Conservation (phyloP, 2,113 vertebrate species). For the Alligator mississippiensis region DNA sequence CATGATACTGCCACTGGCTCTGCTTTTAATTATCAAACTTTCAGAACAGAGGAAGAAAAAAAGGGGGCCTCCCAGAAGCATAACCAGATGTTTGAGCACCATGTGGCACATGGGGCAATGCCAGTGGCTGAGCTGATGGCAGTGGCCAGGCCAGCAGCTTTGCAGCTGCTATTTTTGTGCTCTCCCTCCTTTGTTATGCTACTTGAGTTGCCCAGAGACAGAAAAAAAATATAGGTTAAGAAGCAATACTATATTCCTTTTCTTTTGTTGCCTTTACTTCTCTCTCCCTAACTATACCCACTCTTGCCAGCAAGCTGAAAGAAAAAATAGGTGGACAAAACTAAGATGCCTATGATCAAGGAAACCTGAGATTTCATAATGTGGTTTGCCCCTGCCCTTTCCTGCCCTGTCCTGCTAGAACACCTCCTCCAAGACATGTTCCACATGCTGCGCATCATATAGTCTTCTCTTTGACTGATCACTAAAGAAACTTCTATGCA, state of each 20-base stretch:
- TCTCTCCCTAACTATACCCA: neutral
- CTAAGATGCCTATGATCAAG: neutral
- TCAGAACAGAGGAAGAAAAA: neutral
- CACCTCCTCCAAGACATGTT: neutral
- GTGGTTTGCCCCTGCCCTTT: neutral
- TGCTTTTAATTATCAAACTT: neutral
- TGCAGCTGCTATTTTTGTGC: too few species aligned
- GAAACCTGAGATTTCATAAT: neutral
- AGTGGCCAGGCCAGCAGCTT: too few species aligned
- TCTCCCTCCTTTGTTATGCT: too few species aligned
- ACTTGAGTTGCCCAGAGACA: too few species aligned
- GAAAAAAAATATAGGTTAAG: neutral
- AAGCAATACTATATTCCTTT: neutral
- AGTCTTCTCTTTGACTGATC: fast-evolving
- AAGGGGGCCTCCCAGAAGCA: neutral
- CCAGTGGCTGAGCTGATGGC: too few species aligned
- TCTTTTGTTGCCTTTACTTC: neutral
- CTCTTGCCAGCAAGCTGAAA: neutral
- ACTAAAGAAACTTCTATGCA: fast-evolving
- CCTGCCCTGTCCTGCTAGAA: neutral
- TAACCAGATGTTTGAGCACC: too few species aligned
- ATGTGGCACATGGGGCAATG: too few species aligned
- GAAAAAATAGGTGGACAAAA: neutral
- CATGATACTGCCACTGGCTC: neutral
- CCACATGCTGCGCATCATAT: neutral